Conservation (phyloP, 2,797 vertebrate species). For the Gymnopithys bicolor region DNA sequence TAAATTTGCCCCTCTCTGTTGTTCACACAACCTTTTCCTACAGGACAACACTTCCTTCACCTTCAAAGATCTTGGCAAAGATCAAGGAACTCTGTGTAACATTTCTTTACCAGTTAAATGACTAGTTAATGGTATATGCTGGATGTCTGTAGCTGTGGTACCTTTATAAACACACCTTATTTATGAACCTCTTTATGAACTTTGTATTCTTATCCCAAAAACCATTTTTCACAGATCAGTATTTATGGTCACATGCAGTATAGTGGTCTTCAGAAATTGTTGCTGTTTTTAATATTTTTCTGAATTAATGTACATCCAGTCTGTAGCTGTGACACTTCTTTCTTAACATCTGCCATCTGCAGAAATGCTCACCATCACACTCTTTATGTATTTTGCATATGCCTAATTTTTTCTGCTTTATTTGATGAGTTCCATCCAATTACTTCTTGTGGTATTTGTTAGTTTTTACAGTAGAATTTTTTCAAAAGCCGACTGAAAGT, state of each 20-base stretch:
- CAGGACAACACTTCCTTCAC: background rate
- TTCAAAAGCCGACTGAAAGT: background rate
- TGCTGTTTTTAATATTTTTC: background rate
- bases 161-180: background rate
- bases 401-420: background rate
- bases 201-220: background rate
- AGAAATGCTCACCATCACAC: background rate
- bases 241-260: background rate
- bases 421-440: background rate
- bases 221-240: background rate
- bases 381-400: background rate
- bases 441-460: background rate
- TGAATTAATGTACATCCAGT: background rate
- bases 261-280: background rate
- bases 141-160: background rate
- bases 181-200: background rate
- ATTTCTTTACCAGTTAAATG: background rate
- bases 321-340: background rate
- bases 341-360: background rate
- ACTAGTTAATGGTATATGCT: background rate
- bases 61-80: background rate
- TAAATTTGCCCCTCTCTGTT: background rate
- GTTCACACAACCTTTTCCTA: background rate
- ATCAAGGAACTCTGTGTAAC: background rate
- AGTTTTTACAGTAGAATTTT: background rate